phyloP scores from a whole-genome alignment of 2,888 invertebrate species.

The Thymelicus acteon region DNA sequence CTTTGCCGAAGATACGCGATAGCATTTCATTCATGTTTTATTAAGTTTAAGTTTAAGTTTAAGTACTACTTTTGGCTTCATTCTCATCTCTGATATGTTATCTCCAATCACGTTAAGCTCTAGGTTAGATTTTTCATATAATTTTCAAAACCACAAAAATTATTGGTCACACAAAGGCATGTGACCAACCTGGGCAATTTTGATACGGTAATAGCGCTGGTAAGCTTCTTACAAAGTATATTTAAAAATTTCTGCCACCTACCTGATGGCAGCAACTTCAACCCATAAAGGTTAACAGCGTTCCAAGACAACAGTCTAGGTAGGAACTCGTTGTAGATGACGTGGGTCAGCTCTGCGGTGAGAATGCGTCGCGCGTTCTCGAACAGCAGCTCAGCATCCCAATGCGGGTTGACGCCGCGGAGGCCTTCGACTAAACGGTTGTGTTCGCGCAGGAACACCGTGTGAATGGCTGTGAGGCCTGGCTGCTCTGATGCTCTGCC shows the following conservation, averaged over 20 bases:
- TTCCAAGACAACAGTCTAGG: constrained; percentile 96
- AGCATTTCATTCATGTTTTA: too few relatives aligned
- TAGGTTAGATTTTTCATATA: too few relatives aligned
- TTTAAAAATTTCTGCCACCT: constrained; percentile 10
- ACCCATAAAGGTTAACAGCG: constrained; percentile 93
- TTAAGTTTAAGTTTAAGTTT: too few relatives aligned
- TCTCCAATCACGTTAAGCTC: too few relatives aligned
- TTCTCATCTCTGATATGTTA: too few relatives aligned
- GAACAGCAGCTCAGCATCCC: constrained; percentile 94
- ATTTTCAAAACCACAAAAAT: too few relatives aligned
- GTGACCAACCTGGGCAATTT: too few relatives aligned
- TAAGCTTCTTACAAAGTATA: not conserved
- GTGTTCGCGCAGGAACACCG: constrained; percentile 94
- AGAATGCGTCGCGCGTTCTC: constrained; percentile 91
- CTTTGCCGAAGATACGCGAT: too few relatives aligned
- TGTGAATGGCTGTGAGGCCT: constrained; percentile 94
- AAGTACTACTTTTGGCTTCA: too few relatives aligned
- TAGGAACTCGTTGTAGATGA: constrained; percentile 94
- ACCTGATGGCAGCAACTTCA: constrained; percentile 91
- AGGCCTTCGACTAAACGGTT: constrained; percentile 93
- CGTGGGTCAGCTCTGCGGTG: constrained; percentile 91
- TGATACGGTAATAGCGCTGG: too few relatives aligned
- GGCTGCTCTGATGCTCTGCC: constrained; percentile 97
- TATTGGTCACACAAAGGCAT: too few relatives aligned
- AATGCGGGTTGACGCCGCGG: constrained; percentile 93